A percentile compares a stretch with the other conserved stretches of the same genome.
These are phyloP conservation scores for Aix galericulata DNA, from an alignment of 2,113 vertebrate species.

Conservation along the genomic window DNA sequence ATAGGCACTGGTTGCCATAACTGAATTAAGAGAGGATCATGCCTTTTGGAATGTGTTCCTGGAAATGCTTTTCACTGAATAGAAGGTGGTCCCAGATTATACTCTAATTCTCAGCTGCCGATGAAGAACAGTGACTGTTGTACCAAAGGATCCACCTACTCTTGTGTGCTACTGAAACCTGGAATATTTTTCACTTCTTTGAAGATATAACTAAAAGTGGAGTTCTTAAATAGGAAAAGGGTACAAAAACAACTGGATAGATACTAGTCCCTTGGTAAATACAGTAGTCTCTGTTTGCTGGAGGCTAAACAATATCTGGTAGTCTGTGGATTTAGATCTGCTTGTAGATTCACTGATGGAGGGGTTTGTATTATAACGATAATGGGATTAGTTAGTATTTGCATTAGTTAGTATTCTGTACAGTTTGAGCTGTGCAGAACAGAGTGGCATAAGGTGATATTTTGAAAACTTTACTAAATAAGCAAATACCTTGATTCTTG, in stretches of 20 bases:
- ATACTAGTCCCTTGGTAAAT: not conserved
- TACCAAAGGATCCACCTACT: not conserved
- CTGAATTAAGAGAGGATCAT: not conserved
- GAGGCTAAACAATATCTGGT: not conserved
- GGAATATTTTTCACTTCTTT: not conserved
- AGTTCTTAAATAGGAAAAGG: not conserved
- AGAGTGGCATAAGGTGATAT: not conserved
- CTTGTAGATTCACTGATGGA: not conserved
- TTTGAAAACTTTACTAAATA: constrained; percentile 46
- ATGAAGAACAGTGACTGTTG: not conserved
- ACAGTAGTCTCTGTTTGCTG: not conserved
- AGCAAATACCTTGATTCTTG: constrained; percentile 46
- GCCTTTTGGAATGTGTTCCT: not conserved
- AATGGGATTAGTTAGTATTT: not conserved
- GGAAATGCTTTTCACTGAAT: not conserved
- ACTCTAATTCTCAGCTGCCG: not conserved
- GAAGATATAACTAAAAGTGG: not conserved
- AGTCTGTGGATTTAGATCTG: not conserved
- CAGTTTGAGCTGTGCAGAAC: not conserved
- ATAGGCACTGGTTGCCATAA: not conserved
- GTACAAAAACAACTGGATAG: not conserved
- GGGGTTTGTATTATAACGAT: not conserved
- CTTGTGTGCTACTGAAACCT: not conserved
- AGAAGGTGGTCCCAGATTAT: not conserved
- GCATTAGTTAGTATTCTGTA: not conserved